Conservation (phyloP, 2,113 vertebrate species). For the Marmota flaviventris region DNA sequence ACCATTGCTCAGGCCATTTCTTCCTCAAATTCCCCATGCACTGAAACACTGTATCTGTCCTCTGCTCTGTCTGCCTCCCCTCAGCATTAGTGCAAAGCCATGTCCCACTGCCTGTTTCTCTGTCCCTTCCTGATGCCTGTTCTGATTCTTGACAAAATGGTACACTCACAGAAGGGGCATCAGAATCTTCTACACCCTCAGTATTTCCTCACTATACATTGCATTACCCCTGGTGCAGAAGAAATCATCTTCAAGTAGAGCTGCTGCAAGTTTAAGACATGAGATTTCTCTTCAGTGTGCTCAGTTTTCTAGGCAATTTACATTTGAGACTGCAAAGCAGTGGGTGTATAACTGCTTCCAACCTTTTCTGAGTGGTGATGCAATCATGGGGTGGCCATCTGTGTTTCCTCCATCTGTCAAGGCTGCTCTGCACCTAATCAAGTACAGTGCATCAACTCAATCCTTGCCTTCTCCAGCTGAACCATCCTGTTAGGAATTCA, state of each 20-base stretch:
- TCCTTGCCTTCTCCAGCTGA: background rate
- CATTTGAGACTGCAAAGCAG: constrained; percentile 69
- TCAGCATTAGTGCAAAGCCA: background rate
- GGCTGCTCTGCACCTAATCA: constrained; percentile 47
- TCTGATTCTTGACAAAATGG: background rate
- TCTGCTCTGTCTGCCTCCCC: background rate
- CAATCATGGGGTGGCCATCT: constrained; percentile 72
- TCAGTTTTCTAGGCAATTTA: constrained; percentile 75
- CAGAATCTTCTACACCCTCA: background rate
- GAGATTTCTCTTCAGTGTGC: constrained; percentile 18
- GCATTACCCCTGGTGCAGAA: background rate
- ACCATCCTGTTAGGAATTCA: background rate
- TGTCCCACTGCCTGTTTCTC: background rate
- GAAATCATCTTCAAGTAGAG: background rate
- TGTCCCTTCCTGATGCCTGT: background rate
- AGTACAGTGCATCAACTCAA: background rate
- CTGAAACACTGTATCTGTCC: background rate
- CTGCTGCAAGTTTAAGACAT: background rate
- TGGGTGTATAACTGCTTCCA: constrained; percentile 69
- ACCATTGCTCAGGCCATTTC: background rate
- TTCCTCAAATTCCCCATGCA: background rate
- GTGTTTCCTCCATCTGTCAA: constrained; percentile 74
- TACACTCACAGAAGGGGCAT: background rate
- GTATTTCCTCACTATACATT: background rate
- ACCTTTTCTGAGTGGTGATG: constrained; percentile 70